These are phyloP conservation scores for Macropus fuliginosus DNA, from an alignment of 2,797 vertebrate genomes.

Conservation along the genomic window DNA sequence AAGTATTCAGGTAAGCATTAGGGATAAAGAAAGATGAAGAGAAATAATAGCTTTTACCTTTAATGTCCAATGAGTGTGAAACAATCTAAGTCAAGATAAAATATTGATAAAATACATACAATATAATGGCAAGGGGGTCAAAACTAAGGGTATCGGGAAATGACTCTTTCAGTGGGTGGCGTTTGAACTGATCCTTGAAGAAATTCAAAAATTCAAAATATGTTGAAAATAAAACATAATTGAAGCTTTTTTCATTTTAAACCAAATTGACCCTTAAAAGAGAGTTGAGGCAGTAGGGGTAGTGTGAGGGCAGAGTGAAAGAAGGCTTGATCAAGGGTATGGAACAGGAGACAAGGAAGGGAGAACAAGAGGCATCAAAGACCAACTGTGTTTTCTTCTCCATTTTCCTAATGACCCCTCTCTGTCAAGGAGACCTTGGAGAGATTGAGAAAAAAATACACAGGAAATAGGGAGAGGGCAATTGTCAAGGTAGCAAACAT, in stretches of 20 bases:
- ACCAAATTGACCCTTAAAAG: slow-evolving; percentile 3
- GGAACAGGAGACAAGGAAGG: neutral
- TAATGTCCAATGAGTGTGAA: neutral
- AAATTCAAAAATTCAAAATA: neutral
- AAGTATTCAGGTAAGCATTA: neutral
- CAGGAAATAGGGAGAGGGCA: slow-evolving; percentile 7
- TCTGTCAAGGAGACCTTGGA: neutral
- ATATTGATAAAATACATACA: neutral
- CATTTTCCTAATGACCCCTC: neutral
- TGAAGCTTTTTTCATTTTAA: neutral
- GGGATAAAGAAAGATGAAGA: slow-evolving; percentile 37
- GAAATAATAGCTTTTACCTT: neutral
- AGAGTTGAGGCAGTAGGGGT: neutral
- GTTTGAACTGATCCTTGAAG: neutral
- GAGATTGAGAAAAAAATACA: slow-evolving; percentile 13
- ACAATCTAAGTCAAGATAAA: neutral
- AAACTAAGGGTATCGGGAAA: neutral
- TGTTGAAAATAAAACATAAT: neutral
- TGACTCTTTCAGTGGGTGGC: neutral
- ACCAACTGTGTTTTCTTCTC: neutral
- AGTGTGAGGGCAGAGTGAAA: too few relatives aligned
- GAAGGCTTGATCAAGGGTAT: accelerated
- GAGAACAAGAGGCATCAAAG: neutral
- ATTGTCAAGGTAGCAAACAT: slow-evolving; percentile 26
- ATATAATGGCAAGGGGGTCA: neutral